phyloP scores from a whole-genome alignment of 2,888 invertebrate species.

The Lysandra coridon region DNA sequence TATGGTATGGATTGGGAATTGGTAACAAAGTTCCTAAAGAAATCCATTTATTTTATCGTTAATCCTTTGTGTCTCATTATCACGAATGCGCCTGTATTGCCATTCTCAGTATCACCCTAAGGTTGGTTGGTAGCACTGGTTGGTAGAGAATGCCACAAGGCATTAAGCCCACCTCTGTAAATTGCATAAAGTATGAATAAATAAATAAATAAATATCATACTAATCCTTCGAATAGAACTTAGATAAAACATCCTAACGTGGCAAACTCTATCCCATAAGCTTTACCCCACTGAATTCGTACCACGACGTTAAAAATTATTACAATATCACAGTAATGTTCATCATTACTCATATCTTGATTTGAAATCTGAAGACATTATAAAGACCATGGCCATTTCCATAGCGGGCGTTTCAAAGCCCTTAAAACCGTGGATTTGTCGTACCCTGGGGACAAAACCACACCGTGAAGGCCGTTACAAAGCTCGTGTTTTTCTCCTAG shows the following conservation, averaged over 20 bases:
- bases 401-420: not conserved
- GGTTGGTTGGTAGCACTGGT: too few species aligned
- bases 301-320: not conserved
- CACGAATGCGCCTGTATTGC: too few species aligned
- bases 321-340: not conserved
- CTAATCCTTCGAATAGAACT: not conserved
- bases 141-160: too few species aligned
- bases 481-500: conserved; percentile 19
- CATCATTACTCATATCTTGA: not conserved
- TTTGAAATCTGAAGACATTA: not conserved
- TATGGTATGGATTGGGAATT: too few species aligned
- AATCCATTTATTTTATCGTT: too few species aligned
- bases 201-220: too few species aligned
- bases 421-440: conserved; percentile 13
- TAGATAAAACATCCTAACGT: not conserved
- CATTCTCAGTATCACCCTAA: too few species aligned
- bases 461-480: not conserved
- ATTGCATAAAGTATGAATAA: too few species aligned
- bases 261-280: not conserved
- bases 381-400: not conserved
- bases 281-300: not conserved
- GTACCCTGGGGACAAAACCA: conserved; percentile 4
- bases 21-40: too few species aligned
- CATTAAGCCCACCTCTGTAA: too few species aligned
- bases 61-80: too few species aligned